Evolutionary conservation across 2,888 invertebrate genomes (phyloP).

Genomic region (Atherix ibis): DNA sequence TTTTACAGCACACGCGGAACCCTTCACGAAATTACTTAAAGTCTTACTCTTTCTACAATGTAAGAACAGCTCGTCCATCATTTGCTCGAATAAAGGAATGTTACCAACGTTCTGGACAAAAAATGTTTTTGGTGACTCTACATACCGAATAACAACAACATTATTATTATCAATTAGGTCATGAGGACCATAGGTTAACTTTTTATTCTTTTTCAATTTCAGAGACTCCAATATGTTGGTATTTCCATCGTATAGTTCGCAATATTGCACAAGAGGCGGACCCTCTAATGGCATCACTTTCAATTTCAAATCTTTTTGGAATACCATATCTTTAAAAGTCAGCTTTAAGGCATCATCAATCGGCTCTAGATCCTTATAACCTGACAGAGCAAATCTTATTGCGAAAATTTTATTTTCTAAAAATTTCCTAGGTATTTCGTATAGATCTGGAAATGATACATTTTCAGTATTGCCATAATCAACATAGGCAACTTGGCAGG

Average conservation of each 20-base stretch:
- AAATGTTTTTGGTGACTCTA: conserved; percentile 49
- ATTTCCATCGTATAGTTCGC: conserved; percentile 47
- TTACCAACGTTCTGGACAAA: conserved; percentile 53
- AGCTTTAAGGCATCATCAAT: conserved; percentile 45
- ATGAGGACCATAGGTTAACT: conserved; percentile 22
- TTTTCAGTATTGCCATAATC: conserved; percentile 67
- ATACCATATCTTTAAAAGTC: conserved; percentile 52
- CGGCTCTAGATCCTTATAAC: conserved; percentile 44
- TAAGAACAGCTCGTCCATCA: conserved; percentile 50
- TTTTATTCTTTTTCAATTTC: conserved; percentile 21
- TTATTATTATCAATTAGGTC: conserved; percentile 22
- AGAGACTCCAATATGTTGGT: conserved; percentile 36
- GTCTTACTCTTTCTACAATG: conserved; percentile 40
- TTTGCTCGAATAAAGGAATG: conserved; percentile 40
- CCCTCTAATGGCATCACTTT: conserved; percentile 53
- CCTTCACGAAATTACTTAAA: conserved; percentile 35
- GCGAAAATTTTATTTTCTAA: conserved; percentile 59
- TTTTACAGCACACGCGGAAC: conserved; percentile 60
- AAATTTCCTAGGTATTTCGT: conserved; percentile 56
- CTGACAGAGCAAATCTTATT: conserved; percentile 54
- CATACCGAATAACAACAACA: conserved; percentile 27
- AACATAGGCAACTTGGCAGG: conserved; percentile 63
- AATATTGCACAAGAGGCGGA: conserved; percentile 57
- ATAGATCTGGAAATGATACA: conserved; percentile 53
- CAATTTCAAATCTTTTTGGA: conserved; percentile 44